Conservation (phyloP, 2,113 vertebrate genomes). For the Tympanuchus pallidicinctus region DNA sequence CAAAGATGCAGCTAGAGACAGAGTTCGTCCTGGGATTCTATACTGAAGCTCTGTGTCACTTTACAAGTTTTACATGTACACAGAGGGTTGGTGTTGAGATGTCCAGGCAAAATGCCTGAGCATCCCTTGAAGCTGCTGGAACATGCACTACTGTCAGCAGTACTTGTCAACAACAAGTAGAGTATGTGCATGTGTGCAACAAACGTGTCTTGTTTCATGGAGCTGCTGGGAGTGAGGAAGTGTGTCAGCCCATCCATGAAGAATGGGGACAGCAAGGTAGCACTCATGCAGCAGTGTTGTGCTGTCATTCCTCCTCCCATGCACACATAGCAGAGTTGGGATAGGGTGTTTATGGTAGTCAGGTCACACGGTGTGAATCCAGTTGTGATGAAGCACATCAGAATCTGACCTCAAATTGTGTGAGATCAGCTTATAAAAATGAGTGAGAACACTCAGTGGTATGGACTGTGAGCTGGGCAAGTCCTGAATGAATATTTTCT, state of each 20-base stretch:
- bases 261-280: background rate
- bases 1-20: background rate
- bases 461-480: background rate
- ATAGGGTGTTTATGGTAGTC: rapidly evolving
- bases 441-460: background rate
- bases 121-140: background rate
- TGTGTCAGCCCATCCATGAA: background rate
- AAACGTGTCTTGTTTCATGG: background rate
- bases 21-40: background rate
- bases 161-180: background rate
- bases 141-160: background rate
- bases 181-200: background rate
- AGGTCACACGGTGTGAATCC: background rate
- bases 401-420: background rate
- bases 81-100: background rate
- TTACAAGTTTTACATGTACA: background rate
- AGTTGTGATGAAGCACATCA: background rate
- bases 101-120: background rate
- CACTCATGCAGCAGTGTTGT: background rate
- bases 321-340: background rate
- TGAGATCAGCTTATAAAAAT: background rate
- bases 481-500: background rate
- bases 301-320: background rate
- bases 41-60: background rate
- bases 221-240: background rate